Evolutionary conservation across 1,140 invertebrate species (phyloP), one percentile per base, ranked within the genome.

Genomic region (Stenopsyche tienmushanensis): DNA sequence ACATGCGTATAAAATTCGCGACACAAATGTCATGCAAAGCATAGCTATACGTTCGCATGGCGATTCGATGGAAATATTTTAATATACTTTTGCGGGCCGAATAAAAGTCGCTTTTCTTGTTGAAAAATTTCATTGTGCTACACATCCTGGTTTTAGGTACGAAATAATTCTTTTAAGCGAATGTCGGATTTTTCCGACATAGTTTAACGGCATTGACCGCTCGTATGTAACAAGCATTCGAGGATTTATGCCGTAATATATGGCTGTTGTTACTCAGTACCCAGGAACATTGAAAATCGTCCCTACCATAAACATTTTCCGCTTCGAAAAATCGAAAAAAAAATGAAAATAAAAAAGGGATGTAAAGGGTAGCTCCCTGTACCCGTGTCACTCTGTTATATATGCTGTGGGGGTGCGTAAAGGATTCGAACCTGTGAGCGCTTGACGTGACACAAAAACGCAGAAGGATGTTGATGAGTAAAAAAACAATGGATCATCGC

Each of bases 261-360:
- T 66, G 68, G 64, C 25, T 21, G 64, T 62, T 62, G 64, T 69
- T 62, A 65, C 55, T 69, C 63, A 64, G 64, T 70, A 66, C 60
- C 64, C 41, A 66, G 59, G 63, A 62, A 64, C 68, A 70, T 70
- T 64, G 68, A 65, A 64, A 70, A 64, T 66, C 68, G 68, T 70
- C 68, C 68, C 68, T 70, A 62, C 68, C 64, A 70, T 70, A 70
- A 70, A 70, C 64, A 70, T 70, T 70, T 70, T 70, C 53, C 68
- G 68, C 68, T 66, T 50, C 29, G 64, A 49, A 64, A 64, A 66
- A 60, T 66, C 64, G 54, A 62, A 66, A 63, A 69, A 67, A 70
- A 70, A 70, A 66, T 66, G 64, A 66, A 70, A 69, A 69, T 65
- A 65, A 69, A 66, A 70, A 66, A 58, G 53, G 64, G 64, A 63